A percentile compares a stretch with the other conserved stretches of the same genome.
These are phyloP conservation scores for Albula glossodonta DNA, from an alignment of 2,113 vertebrate species.

Conservation along the genomic window DNA sequence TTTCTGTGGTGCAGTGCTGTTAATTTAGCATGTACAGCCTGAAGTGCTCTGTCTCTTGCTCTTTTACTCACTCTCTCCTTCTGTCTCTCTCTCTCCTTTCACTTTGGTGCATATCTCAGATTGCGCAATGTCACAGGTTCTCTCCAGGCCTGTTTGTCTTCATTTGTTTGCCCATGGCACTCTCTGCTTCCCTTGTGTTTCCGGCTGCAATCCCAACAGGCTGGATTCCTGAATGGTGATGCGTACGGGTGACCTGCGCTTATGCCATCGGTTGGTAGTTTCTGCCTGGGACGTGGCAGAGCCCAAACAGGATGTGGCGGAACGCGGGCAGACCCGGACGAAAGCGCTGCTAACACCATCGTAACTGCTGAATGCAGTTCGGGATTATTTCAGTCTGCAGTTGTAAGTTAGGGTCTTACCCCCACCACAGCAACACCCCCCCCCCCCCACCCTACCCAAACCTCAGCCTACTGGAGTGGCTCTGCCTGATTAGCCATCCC, in stretches of 20 bases:
- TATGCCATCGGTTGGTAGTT: too few species aligned
- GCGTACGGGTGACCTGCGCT: not conserved
- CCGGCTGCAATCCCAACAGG: not conserved
- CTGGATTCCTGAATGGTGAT: not conserved
- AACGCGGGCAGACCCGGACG: not conserved
- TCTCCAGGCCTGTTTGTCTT: conserved; percentile 1
- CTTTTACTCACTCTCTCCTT: not conserved
- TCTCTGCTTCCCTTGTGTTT: not conserved
- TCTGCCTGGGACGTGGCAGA: too few species aligned
- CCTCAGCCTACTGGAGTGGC: not conserved
- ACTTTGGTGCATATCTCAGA: not conserved
- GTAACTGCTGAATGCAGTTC: not conserved
- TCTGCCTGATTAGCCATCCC: not conserved
- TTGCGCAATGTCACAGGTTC: not conserved
- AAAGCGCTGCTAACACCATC: not conserved
- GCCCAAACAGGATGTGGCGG: too few species aligned
- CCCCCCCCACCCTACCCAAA: too few species aligned
- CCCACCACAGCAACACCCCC: too few species aligned
- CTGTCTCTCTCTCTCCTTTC: too few species aligned
- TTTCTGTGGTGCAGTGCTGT: not conserved
- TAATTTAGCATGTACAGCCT: too few species aligned
- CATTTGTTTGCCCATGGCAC: not conserved
- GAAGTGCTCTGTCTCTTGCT: not conserved
- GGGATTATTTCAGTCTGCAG: not conserved
- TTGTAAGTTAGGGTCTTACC: too few species aligned